phyloP scores from a whole-genome alignment of 2,888 invertebrate species.

The Chydorus sphaericus region DNA sequence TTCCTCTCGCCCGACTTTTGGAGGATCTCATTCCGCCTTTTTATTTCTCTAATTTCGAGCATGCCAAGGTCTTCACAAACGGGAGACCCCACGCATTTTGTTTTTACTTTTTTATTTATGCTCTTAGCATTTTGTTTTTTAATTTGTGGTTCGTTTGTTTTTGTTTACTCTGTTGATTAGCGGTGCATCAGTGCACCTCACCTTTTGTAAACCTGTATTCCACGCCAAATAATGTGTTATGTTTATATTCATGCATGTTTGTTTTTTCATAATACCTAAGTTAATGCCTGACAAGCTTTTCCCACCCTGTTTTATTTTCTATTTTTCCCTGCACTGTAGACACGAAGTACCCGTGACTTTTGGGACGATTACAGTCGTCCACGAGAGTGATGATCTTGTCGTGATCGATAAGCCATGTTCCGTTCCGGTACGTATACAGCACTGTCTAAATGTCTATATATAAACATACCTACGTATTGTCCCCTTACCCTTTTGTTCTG shows the following conservation, averaged over 20 bases:
- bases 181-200: too few relatives aligned
- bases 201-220: too few relatives aligned
- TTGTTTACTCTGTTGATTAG: neutral
- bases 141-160: neutral
- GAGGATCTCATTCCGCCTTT: neutral
- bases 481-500: too few relatives aligned
- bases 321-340: slow-evolving; percentile 40
- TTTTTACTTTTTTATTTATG: neutral
- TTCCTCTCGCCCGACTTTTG: neutral
- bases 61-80: too few relatives aligned
- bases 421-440: slow-evolving; percentile 58
- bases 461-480: too few relatives aligned
- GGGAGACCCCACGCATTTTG: too few relatives aligned
- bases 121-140: neutral
- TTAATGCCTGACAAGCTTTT: too few relatives aligned
- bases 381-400: slow-evolving; percentile 67
- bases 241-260: too few relatives aligned
- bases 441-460: too few relatives aligned
- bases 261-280: too few relatives aligned
- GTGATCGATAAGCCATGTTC: slow-evolving; percentile 83
- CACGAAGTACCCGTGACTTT: slow-evolving; percentile 77
- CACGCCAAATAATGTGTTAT: too few relatives aligned
- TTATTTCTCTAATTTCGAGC: neutral
- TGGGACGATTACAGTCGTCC: slow-evolving; percentile 62
- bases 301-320: neutral